Evolutionary conservation across 2,113 vertebrate genomes (phyloP), one percentile per base, ranked within the genome.

Genomic region (Anoplopoma fimbria): DNA sequence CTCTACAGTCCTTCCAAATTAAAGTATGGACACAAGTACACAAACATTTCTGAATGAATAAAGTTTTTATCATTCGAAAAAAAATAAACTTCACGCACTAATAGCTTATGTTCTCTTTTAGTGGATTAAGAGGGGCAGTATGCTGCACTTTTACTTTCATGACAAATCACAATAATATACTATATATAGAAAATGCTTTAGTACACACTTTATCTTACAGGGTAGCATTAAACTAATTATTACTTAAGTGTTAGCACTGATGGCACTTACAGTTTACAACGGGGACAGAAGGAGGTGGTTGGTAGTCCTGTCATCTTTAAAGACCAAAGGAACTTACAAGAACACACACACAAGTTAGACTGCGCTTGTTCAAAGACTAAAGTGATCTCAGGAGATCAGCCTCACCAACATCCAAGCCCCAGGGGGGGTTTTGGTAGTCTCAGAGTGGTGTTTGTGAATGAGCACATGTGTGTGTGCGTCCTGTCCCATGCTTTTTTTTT

Each of bases 401-500:
- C 55, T 57, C 47, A 69, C 34, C 40, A 68, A 29, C 47, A 45
- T 57, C 40, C 2, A 63, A 69, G 13, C 27, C 89, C 57, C 71
- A n/a, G n/a, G 65, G 36, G 45, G 36, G 25, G 13, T 27, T 69
- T 27, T 38, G 19, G 23, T 62, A 79, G 64, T 83, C 81, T 79
- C 86, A 61, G 40, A 64, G n/a, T 45, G 8, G 47, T 68, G 1
- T 58, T 40, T 80, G 6, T 33, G 17, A 13, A 3, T 6, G 63
- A 42, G 36, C 15, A 14, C 40, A 10, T 10, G 31, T n/a, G 33
- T 36, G 61, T 9, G 3, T 13, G 34, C 57, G 64, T 77, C 45
- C 58, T 42, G 53, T 79, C 61, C 75, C n/a, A 23, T 51, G 78
- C 38, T 42, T 76, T 47, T 68, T 38, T 86, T 82, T 86, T 75